Evolutionary conservation across 1,140 invertebrate species (phyloP).

Genomic region (Drosophila teissieri): DNA sequence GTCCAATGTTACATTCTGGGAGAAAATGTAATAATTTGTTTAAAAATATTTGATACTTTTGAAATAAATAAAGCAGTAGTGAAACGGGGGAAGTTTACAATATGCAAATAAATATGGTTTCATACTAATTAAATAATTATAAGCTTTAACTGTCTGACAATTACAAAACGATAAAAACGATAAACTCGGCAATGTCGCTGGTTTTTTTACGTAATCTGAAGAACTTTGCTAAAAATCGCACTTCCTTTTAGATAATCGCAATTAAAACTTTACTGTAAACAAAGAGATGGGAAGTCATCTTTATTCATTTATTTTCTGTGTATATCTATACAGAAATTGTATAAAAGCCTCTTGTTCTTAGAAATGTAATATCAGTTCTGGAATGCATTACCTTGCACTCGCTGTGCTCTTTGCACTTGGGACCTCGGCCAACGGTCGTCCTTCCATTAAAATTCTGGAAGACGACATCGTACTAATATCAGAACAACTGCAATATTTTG

Average conservation of each 20-base stretch:
- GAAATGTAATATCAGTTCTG: background rate
- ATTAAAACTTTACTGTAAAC: too few species aligned
- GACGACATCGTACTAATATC: conserved; percentile 30
- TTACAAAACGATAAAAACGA: too few species aligned
- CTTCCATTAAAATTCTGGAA: background rate
- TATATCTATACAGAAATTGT: background rate
- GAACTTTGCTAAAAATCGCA: background rate
- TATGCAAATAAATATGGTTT: too few species aligned
- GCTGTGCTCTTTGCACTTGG: background rate
- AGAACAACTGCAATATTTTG: conserved; percentile 23
- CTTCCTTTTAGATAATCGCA: too few species aligned
- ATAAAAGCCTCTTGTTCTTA: conserved; percentile 6
- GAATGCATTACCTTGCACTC: background rate
- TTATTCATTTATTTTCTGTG: too few species aligned
- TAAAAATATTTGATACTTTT: too few species aligned
- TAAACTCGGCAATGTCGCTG: background rate
- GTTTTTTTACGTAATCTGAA: background rate
- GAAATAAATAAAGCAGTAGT: too few species aligned
- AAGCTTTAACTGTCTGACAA: background rate
- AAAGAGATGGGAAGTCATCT: too few species aligned
- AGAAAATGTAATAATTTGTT: too few species aligned
- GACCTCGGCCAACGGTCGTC: background rate
- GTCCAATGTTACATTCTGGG: too few species aligned
- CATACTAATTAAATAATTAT: background rate
- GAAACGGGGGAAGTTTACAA: too few species aligned